Base-by-base conservation (phyloP, 1,140 invertebrate species). In the Zaprionus kolodkinae region DNA sequence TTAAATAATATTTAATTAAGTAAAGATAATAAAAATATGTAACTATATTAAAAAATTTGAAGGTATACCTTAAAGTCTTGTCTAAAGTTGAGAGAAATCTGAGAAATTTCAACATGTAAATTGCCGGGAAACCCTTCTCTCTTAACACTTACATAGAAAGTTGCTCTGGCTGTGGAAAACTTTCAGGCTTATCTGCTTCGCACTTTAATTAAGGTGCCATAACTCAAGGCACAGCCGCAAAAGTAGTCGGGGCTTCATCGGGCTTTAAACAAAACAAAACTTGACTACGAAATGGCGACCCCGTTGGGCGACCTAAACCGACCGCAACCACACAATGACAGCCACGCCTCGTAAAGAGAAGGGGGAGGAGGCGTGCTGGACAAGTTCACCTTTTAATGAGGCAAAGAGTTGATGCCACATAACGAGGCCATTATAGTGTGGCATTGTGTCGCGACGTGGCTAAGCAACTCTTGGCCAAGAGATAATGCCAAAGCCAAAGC, bases 311-410 rank as follows among this genome's bases (percentile, higher is more conserved):
- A 62, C 45, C 56, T 21, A 21, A 21, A 2, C 21, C 30, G 6
- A 56, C 68, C 73, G 21, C 69, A 76, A 76, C 69, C 68, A 6
- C 30, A 35, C 62, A 72, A 45, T 52, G 54, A 48, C 73, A 64
- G 50, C 61, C 61, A 60, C 61, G 73, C 35, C 60, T 21, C 48
- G 13, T 4, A 12, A 40, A 10, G 3, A 1, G 3, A 3, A 13
- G 33, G 7, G n/a, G 3, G 6, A 13, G 33, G 7, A 21, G 4
- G 48, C 9, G 35, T 54, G 62, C 13, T 17, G 54, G 57, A 25
- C 64, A 76, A 75, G 69, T 66, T 76, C 62, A 76, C 73, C 73
- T 76, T 76, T 76, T 76, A 76, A 76, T 76, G 73, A 76, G 73
- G 69, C 73, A 76, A 76, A 55, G 68, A 76, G 73, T 72, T 76